A percentile compares a stretch with the other conserved stretches of the same genome.
Conservation (phyloP, 2,888 invertebrate species). For the Drosophila ustulata region DNA sequence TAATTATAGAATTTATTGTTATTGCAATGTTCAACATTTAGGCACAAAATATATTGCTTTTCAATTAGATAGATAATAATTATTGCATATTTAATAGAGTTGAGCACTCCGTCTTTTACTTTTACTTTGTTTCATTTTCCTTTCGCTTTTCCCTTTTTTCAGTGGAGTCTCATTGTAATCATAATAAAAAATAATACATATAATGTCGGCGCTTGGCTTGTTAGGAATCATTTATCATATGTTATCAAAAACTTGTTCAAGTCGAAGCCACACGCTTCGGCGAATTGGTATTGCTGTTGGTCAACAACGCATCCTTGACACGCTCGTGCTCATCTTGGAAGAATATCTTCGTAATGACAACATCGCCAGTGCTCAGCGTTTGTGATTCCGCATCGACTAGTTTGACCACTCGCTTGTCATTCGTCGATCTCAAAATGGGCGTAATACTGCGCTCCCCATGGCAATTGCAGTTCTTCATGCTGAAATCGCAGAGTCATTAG, state of each 20-base stretch:
- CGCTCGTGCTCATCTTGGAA: constrained; percentile 87
- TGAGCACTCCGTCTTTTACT: constrained; percentile 45
- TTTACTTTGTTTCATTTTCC: constrained; percentile 13
- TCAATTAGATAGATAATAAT: constrained; percentile 57
- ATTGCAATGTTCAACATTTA: constrained; percentile 83
- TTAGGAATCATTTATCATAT: constrained; percentile 70
- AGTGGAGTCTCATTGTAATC: constrained; percentile 37
- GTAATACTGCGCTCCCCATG: constrained; percentile 80
- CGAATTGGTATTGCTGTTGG: constrained; percentile 83
- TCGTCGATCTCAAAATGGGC: constrained; percentile 61
- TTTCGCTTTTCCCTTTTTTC: constrained; percentile 1
- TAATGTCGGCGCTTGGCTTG: constrained; percentile 56
- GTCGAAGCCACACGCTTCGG: constrained; percentile 84
- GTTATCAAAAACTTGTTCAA: constrained; percentile 31
- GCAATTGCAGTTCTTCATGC: constrained; percentile 83
- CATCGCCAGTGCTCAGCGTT: constrained; percentile 95
- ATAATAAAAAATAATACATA: constrained; percentile 64
- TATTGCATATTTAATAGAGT: constrained; percentile 70
- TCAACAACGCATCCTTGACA: constrained; percentile 85
- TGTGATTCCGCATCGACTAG: constrained; percentile 88
- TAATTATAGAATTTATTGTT: constrained; percentile 61
- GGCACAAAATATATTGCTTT: constrained; percentile 83
- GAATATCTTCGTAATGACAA: constrained; percentile 94
- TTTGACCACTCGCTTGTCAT: constrained; percentile 76
- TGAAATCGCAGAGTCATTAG: constrained; percentile 44